Conservation (phyloP, 2,888 invertebrate species). For the Danaus chrysippus region DNA sequence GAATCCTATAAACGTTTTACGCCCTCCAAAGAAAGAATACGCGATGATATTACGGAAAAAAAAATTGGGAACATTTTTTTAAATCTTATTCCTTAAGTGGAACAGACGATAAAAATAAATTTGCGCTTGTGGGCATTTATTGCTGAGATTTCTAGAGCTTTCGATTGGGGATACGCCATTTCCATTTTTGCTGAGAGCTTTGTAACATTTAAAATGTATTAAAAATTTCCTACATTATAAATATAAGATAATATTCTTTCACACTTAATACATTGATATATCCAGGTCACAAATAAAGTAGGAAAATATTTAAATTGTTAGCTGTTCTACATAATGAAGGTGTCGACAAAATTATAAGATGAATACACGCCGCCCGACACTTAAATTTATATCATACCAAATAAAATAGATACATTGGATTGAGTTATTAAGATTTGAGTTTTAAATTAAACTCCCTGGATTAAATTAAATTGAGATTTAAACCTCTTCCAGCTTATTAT, state of each 20-base stretch:
- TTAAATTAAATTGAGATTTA: not conserved
- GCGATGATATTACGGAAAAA: constrained; percentile 62
- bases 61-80: constrained; percentile 73
- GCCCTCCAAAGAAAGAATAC: constrained; percentile 62
- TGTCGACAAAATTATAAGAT: constrained; percentile 32
- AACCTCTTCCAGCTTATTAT: too few species aligned
- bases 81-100: constrained; percentile 77
- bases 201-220: not conserved
- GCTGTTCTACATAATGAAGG: constrained; percentile 25
- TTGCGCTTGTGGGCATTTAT: constrained; percentile 73
- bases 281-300: constrained; percentile 3
- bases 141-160: constrained; percentile 71
- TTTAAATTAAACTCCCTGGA: not conserved
- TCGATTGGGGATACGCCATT: constrained; percentile 33
- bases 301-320: constrained; percentile 22
- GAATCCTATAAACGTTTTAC: constrained; percentile 75
- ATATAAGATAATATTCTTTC: not conserved
- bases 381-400: constrained; percentile 28
- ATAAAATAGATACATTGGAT: constrained; percentile 22
- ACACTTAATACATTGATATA: not conserved
- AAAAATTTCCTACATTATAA: not conserved
- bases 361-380: constrained; percentile 27
- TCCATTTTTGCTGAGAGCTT: constrained; percentile 30
- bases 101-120: constrained; percentile 75
- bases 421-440: not conserved